Base-by-base conservation (phyloP, 2,888 invertebrate genomes). In the Pimpla rufipes region DNA sequence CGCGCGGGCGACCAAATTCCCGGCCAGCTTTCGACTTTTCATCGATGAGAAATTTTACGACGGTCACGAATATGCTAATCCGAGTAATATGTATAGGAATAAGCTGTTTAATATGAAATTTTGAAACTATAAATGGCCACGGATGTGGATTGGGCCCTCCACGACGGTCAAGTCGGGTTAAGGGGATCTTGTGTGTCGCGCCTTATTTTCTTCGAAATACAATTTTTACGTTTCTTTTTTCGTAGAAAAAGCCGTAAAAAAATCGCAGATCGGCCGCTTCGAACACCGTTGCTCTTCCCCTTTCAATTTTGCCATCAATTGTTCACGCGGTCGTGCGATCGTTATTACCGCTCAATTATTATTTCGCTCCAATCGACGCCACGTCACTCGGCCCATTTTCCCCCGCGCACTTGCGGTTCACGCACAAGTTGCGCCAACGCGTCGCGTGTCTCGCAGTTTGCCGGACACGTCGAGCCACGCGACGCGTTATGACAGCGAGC, bases 1-100 rank as follows among this genome's bases (percentile, higher is more conserved):
- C 59, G n/a, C n/a, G n/a, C n/a, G n/a, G n/a, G n/a, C n/a, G n/a
- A 68, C 45, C 18, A 18, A 67, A 57, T 68, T 62, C 77, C 68
- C 73, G 52, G 47, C 8, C 45, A 50, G 10, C 47, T 35, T 0
- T 37, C 16, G 1, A 5, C 3, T n/a, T 37, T 35, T 62, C 16
- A 37, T 35, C 37, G 35, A 62, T 37, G 7, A 21, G 45, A 45
- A n/a, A n/a, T n/a, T n/a, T n/a, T n/a, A n/a, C n/a, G n/a, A n/a
- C n/a, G n/a, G n/a, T n/a, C n/a, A n/a, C n/a, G n/a, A n/a, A n/a
- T n/a, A n/a, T n/a, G n/a, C n/a, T n/a, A n/a, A n/a, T n/a, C n/a
- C n/a, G n/a, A n/a, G n/a, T n/a, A n/a, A n/a, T n/a, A n/a, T n/a
- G n/a, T n/a, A n/a, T n/a, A n/a, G n/a, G n/a, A n/a, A n/a, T n/a